phyloP scores from a whole-genome alignment of 2,113 vertebrate species.

The Panthera uncia region DNA sequence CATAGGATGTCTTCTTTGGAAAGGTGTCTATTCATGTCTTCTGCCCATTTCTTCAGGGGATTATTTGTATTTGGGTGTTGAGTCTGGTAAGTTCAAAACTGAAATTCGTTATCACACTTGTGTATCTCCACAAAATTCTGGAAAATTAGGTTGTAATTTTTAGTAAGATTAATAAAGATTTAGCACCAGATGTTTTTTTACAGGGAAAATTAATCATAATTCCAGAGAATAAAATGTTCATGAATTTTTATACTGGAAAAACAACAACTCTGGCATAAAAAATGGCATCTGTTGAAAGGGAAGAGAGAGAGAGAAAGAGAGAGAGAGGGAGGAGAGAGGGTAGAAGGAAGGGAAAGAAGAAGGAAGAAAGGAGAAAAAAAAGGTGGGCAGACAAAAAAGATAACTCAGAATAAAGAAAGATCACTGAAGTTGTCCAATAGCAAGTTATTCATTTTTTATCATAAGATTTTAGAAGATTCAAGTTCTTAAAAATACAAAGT shows the following conservation, averaged over 20 bases:
- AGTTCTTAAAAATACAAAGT: not conserved
- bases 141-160: not conserved
- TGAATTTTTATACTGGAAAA: not conserved
- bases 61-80: no score
- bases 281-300: not conserved
- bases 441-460: not conserved
- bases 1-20: no score
- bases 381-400: not conserved
- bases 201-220: not conserved
- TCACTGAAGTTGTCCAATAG: not conserved
- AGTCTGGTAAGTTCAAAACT: no score
- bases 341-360: not conserved
- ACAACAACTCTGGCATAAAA: not conserved
- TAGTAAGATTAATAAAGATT: not conserved
- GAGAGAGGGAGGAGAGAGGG: not conserved
- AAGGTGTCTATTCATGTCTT: no score
- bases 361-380: no score
- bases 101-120: not conserved
- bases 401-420: not conserved
- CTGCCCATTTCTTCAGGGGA: no score
- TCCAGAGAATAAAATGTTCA: fast-evolving
- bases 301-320: not conserved
- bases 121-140: not conserved
- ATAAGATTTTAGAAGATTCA: not conserved
- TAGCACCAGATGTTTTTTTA: not conserved